These are phyloP conservation scores for Dufourea novaeangliae DNA, from an alignment of 1,140 invertebrate species.

Conservation along the genomic window DNA sequence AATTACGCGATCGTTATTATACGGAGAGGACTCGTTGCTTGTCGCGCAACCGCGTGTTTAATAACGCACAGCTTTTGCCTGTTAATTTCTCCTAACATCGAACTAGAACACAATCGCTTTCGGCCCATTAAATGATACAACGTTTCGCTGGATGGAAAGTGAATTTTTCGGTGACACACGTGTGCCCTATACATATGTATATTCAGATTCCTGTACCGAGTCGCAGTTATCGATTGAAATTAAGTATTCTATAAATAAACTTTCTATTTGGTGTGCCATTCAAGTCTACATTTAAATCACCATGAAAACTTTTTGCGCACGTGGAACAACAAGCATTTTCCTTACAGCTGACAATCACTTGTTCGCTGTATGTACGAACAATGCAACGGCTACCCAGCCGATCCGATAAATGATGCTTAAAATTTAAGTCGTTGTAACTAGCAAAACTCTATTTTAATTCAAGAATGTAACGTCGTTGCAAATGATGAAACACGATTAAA, in stretches of 20 bases:
- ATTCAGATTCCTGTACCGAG: background rate
- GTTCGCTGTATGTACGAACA: too few species aligned
- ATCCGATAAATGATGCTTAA: too few species aligned
- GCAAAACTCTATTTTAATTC: background rate
- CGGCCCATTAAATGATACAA: too few species aligned
- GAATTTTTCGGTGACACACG: background rate
- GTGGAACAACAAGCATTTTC: background rate
- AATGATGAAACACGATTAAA: background rate
- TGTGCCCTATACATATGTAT: too few species aligned
- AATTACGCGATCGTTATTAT: background rate
- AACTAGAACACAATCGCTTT: too few species aligned
- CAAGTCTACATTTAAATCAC: too few species aligned
- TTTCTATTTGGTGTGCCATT: background rate
- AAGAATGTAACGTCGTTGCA: background rate
- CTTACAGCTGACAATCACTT: too few species aligned
- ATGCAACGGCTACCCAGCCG: too few species aligned
- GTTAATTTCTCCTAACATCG: too few species aligned
- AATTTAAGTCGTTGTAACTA: background rate
- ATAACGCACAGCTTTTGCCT: background rate
- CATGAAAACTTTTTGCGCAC: too few species aligned
- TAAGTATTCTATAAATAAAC: slow-evolving; percentile 25
- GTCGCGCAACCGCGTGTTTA: background rate
- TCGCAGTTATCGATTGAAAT: slow-evolving; percentile 24
- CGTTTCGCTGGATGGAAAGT: background rate
- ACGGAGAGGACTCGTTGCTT: background rate